A percentile compares a stretch with the other conserved stretches of the same genome.
Conservation (phyloP, 2,888 invertebrate species). For the Pegoplata infirma region DNA sequence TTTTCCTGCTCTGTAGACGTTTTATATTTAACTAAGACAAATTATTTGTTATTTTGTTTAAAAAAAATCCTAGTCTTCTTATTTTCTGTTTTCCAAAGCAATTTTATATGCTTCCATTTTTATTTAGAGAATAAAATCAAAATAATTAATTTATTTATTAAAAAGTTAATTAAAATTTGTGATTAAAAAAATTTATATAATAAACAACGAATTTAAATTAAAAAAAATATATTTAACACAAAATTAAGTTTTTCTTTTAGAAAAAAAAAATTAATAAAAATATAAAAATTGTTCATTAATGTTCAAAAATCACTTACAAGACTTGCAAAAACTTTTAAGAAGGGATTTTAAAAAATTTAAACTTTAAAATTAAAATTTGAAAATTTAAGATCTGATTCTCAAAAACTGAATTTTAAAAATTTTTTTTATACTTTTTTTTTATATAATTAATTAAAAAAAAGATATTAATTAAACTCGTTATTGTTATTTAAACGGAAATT, state of each 20-base stretch:
- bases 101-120: slow-evolving; percentile 12
- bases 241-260: neutral
- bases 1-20: no score
- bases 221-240: neutral
- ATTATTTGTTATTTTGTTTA: neutral
- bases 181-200: neutral
- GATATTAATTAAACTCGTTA: neutral
- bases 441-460: neutral
- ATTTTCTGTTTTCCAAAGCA: neutral
- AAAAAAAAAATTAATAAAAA: no score
- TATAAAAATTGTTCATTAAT: no score
- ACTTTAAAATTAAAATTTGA: no score
- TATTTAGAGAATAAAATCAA: neutral
- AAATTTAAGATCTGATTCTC: no score
- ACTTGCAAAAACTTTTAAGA: no score
- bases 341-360: no score
- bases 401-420: neutral
- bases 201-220: neutral
- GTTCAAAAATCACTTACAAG: no score
- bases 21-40: no score
- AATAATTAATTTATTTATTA: neutral
- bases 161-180: neutral
- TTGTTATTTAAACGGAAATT: no score
- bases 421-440: slow-evolving; percentile 4
- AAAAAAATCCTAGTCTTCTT: neutral